Percentiles rank a stretch among this genome's conserved stretches.
Evolutionary conservation across 2,113 vertebrate species (phyloP).

Genomic region (Ploceus nigricollis): DNA sequence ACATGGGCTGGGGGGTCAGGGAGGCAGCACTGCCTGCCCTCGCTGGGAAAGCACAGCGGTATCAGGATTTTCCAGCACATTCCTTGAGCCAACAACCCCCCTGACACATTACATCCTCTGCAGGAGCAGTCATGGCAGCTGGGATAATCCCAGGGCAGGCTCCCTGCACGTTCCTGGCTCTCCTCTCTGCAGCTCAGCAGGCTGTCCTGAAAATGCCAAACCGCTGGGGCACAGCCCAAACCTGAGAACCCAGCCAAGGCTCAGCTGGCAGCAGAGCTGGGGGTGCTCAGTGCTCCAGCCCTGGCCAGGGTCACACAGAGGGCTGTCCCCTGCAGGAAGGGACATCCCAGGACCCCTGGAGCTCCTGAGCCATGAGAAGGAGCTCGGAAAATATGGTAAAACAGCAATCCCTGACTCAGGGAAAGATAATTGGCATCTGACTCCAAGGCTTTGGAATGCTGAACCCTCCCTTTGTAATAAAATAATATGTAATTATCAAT

Average conservation of each 20-base stretch:
- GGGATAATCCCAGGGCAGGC: background rate
- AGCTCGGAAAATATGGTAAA: too few relatives aligned
- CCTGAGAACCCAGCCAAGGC: background rate
- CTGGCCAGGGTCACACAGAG: accelerated
- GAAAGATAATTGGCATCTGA: too few relatives aligned
- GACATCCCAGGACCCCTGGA: background rate
- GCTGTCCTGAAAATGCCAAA: background rate
- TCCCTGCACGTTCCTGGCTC: background rate
- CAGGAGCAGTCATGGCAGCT: accelerated
- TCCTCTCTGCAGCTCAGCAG: background rate
- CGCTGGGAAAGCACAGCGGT: accelerated
- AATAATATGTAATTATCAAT: too few relatives aligned
- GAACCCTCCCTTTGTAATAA: too few relatives aligned
- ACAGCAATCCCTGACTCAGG: too few relatives aligned
- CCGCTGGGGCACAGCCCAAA: background rate
- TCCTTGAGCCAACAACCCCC: background rate
- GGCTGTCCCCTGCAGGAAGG: background rate
- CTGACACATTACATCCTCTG: background rate
- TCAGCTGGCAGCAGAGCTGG: background rate
- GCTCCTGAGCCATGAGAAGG: background rate
- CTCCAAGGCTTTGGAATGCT: too few relatives aligned
- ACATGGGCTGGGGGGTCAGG: accelerated
- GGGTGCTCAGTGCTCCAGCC: background rate
- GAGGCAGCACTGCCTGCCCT: background rate
- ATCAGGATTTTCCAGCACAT: background rate